Percentiles rank a stretch among this genome's conserved stretches.
phyloP scores from a whole-genome alignment of 2,113 vertebrate species.

The Thomomys bottae region DNA sequence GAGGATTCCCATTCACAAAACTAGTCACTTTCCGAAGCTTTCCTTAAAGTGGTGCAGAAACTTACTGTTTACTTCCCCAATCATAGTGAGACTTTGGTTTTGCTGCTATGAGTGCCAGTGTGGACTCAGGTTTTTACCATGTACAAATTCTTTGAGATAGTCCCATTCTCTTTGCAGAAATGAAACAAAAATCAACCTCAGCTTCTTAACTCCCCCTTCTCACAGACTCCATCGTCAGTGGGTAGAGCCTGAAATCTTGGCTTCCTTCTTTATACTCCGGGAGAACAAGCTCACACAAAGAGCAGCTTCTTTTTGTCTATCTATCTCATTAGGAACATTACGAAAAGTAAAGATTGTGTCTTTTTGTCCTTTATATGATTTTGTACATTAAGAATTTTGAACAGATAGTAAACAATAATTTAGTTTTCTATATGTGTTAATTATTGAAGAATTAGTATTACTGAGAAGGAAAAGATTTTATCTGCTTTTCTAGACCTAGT shows the following conservation, averaged over 20 bases:
- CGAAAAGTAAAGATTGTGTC: background rate
- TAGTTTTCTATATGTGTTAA: constrained; percentile 19
- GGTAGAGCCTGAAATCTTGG: background rate
- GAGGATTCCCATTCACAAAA: background rate
- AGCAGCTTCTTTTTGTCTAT: background rate
- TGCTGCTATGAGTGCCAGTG: background rate
- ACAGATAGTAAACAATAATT: background rate
- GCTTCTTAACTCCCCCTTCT: background rate
- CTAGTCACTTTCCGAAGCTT: background rate
- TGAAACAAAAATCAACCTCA: background rate
- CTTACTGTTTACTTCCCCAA: background rate
- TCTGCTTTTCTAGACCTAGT: background rate
- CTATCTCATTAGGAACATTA: constrained; percentile 32
- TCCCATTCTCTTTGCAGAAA: background rate
- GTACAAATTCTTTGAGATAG: background rate
- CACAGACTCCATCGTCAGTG: background rate
- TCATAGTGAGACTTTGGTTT: constrained; percentile 5
- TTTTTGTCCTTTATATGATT: constrained; percentile 44
- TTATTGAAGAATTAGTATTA: constrained; percentile 40
- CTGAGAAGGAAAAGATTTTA: constrained; percentile 19
- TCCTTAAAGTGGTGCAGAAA: background rate
- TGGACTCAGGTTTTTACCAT: background rate
- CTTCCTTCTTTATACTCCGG: background rate
- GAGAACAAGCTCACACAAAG: background rate
- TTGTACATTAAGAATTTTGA: constrained; percentile 22